Conservation (phyloP, 2,888 invertebrate genomes). For the Tenthredo scrophulariae region DNA sequence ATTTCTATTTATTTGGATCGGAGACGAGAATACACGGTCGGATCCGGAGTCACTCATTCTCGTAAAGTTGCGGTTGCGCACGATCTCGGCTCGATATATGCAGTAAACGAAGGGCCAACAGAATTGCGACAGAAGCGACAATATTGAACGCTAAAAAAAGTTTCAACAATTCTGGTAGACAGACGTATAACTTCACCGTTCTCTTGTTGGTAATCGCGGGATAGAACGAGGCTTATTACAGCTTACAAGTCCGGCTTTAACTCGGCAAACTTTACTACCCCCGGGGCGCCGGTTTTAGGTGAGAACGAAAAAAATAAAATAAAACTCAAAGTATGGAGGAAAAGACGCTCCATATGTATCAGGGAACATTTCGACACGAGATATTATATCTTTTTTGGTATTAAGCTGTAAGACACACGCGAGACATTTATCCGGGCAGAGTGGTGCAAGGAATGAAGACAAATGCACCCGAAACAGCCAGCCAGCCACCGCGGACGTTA, state of each 20-base stretch:
- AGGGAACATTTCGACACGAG: too few species aligned
- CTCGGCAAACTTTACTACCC: conserved; percentile 36
- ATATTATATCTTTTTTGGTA: background rate
- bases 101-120: background rate
- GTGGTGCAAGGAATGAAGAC: conserved; percentile 73
- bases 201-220: conserved; percentile 41
- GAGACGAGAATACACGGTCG: background rate
- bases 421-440: conserved; percentile 24
- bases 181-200: conserved; percentile 31
- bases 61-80: background rate
- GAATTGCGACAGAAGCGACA: background rate
- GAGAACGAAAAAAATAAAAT: background rate
- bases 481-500: conserved; percentile 63
- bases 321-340: background rate
- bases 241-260: conserved; percentile 48
- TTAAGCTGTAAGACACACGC: background rate
- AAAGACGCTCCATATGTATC: too few species aligned
- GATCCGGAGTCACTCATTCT: background rate
- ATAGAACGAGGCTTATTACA: conserved; percentile 51
- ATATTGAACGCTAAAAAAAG: conserved; percentile 45
- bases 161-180: conserved; percentile 35
- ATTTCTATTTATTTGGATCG: too few species aligned
- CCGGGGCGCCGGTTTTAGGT: background rate
- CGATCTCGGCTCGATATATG: background rate
- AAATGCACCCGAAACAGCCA: conserved; percentile 64